These are phyloP conservation scores for Malacosoma neustria DNA, from an alignment of 2,888 invertebrate genomes.

Conservation along the genomic window DNA sequence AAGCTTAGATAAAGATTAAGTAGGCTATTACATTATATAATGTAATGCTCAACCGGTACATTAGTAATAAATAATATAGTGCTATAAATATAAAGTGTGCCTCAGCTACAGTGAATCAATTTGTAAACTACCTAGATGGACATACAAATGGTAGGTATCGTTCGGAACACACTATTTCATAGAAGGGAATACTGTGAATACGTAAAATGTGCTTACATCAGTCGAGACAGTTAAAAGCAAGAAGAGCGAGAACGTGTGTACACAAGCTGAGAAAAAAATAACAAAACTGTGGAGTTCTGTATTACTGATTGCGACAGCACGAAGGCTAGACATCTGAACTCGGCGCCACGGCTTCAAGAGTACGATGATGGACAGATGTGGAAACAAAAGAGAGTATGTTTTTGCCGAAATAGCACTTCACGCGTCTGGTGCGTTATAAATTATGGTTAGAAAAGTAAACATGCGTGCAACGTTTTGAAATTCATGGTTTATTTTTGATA, in stretches of 20 bases:
- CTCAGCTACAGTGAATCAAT: no score
- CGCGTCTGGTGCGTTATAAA: neutral
- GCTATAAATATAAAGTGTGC: no score
- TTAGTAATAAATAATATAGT: no score
- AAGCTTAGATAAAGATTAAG: no score
- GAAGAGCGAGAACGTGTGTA: neutral
- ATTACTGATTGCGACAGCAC: slow-evolving; percentile 3
- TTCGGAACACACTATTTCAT: no score
- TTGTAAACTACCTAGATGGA: no score
- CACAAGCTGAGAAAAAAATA: neutral
- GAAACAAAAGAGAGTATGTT: slow-evolving; percentile 1
- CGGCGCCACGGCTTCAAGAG: slow-evolving; percentile 1
- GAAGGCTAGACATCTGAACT: slow-evolving; percentile 1
- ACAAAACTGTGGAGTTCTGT: slow-evolving; percentile 2
- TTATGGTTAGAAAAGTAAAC: neutral
- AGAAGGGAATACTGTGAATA: no score
- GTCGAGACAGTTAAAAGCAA: neutral
- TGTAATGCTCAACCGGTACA: no score
- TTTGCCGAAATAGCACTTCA: neutral
- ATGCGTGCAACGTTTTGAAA: neutral
- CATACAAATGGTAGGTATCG: no score
- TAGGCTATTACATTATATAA: no score
- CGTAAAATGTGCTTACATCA: neutral
- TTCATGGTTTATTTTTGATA: neutral
- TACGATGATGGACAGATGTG: slow-evolving; percentile 3